Evolutionary conservation across 2,888 invertebrate genomes (phyloP).

Genomic region (Idaea biselata): DNA sequence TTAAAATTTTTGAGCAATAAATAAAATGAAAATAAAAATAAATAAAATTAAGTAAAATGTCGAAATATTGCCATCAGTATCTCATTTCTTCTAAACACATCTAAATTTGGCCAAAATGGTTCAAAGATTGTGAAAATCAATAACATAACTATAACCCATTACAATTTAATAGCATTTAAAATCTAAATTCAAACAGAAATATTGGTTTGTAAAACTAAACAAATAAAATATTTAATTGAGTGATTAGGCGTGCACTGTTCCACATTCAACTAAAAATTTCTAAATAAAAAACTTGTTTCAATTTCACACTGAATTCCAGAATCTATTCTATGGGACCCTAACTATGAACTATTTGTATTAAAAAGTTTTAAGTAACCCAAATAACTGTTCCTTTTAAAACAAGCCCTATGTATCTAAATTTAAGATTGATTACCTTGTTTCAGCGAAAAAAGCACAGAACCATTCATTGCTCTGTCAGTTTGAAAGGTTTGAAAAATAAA

Average conservation of each 20-base stretch:
- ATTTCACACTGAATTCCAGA: slow-evolving; percentile 76
- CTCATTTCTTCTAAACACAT: no score
- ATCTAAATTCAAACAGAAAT: slow-evolving; percentile 50
- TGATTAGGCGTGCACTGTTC: slow-evolving; percentile 52
- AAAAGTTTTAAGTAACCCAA: slow-evolving; percentile 33
- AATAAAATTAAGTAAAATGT: no score
- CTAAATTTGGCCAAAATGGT: neutral
- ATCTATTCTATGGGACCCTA: slow-evolving; percentile 64
- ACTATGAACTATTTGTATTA: slow-evolving; percentile 23
- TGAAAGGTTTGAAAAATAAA: slow-evolving; percentile 60
- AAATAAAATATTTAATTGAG: slow-evolving; percentile 64
- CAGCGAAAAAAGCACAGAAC: slow-evolving; percentile 43
- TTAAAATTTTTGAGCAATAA: no score
- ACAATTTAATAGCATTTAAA: slow-evolving; percentile 38
- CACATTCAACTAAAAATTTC: slow-evolving; percentile 44
- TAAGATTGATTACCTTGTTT: slow-evolving; percentile 34
- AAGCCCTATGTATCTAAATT: slow-evolving; percentile 20
- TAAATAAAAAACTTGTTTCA: slow-evolving; percentile 63
- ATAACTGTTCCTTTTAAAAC: slow-evolving; percentile 21
- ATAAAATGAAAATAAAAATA: neutral
- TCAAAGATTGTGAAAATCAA: neutral
- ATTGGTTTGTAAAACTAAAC: slow-evolving; percentile 59
- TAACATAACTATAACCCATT: slow-evolving; percentile 37
- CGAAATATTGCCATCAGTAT: no score
- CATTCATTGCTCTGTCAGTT: slow-evolving; percentile 63